Conservation (phyloP, 1,140 invertebrate species). For the Thaumatotibia leucotreta region DNA sequence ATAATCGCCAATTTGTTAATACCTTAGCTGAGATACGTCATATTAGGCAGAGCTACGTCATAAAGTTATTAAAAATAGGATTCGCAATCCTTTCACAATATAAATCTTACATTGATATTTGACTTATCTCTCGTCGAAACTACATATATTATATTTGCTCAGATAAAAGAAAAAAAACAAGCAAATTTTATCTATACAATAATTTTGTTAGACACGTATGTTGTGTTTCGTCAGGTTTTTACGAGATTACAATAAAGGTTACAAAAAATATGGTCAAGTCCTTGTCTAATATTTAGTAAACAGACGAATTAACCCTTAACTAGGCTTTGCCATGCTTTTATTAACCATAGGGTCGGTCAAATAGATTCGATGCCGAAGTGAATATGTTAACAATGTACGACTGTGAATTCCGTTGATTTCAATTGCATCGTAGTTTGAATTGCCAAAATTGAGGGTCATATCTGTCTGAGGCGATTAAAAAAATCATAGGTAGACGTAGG, state of each 20-base stretch:
- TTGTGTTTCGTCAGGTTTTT: not conserved
- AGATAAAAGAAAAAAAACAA: not conserved
- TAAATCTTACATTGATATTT: conserved; percentile 10
- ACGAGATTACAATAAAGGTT: not conserved
- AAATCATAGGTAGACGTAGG: too few relatives aligned
- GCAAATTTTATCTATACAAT: too few relatives aligned
- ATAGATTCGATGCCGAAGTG: too few relatives aligned
- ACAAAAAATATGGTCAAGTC: not conserved
- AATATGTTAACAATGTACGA: too few relatives aligned
- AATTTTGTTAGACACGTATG: not conserved
- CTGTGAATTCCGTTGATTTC: too few relatives aligned
- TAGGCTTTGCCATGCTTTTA: too few relatives aligned
- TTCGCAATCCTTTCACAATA: not conserved
- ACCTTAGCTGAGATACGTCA: not conserved
- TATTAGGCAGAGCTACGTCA: not conserved
- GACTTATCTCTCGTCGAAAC: not conserved
- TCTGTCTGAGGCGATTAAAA: too few relatives aligned
- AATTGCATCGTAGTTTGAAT: too few relatives aligned
- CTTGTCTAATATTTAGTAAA: not conserved
- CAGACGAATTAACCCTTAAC: not conserved
- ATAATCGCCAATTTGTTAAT: not conserved
- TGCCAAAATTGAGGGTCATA: too few relatives aligned
- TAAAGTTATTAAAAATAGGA: not conserved
- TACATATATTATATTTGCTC: not conserved
- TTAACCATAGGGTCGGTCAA: too few relatives aligned